A percentile compares a stretch with the other conserved stretches of the same genome.
phyloP scores from a whole-genome alignment of 2,797 vertebrate species.

The Anniella stebbinsi region DNA sequence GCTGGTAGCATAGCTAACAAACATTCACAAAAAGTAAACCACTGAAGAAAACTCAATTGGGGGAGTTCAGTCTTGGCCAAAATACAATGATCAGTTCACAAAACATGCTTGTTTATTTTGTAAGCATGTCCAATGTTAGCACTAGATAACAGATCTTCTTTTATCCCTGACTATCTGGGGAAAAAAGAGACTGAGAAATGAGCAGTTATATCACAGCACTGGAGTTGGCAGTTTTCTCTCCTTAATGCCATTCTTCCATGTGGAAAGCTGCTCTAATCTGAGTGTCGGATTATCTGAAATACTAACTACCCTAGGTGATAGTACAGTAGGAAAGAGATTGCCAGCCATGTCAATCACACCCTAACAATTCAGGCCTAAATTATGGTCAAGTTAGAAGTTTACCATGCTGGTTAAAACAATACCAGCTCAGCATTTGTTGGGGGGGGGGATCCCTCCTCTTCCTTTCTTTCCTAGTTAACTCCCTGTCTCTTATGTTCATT shows the following conservation, averaged over 20 bases:
- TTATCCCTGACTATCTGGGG: background rate
- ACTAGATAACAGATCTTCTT: background rate
- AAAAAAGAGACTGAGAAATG: background rate
- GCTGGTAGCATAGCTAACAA: conserved; percentile 51
- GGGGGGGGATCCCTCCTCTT: background rate
- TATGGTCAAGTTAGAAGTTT: conserved; percentile 21
- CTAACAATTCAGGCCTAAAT: conserved; percentile 5
- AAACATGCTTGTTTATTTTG: conserved; percentile 21
- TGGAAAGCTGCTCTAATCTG: background rate
- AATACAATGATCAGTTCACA: conserved; percentile 11
- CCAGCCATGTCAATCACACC: background rate
- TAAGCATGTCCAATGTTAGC: conserved; percentile 1
- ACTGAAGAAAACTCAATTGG: conserved; percentile 45
- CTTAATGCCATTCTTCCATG: rapidly evolving
- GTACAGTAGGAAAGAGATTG: conserved; percentile 4
- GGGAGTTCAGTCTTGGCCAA: conserved; percentile 24
- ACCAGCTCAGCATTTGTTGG: background rate
- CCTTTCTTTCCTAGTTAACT: background rate
- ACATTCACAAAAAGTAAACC: conserved; percentile 52
- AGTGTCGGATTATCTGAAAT: conserved; percentile 3
- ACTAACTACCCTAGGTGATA: rapidly evolving
- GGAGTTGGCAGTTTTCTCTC: background rate
- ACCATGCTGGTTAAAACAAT: conserved; percentile 12
- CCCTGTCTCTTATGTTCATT: background rate
- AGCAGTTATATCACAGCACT: background rate